Conservation (phyloP, 1,140 invertebrate genomes). For the Drosophila subobscura region DNA sequence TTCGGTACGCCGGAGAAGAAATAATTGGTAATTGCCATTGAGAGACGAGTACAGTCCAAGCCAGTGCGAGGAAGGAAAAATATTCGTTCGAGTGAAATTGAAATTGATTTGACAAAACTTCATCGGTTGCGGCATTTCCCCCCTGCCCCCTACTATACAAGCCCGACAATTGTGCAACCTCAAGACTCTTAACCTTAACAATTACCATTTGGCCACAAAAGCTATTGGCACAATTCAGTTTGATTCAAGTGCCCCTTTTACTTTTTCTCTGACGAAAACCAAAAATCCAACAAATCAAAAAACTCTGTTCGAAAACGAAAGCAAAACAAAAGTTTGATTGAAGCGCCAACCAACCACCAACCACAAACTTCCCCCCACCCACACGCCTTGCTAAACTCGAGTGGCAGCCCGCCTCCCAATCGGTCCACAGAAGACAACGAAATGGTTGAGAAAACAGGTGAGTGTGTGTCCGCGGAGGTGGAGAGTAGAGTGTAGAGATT, state of each 20-base stretch:
- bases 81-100: conserved; percentile 23
- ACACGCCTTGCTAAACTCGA: conserved; percentile 61
- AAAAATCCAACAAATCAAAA: conserved; percentile 18
- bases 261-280: conserved; percentile 58
- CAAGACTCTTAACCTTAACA: conserved; percentile 78
- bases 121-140: background rate
- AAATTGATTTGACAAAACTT: conserved; percentile 5
- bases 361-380: conserved; percentile 5
- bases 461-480: conserved; percentile 29
- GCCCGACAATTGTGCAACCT: conserved; percentile 65
- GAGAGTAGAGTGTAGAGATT: conserved; percentile 21
- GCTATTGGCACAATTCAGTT: conserved; percentile 65
- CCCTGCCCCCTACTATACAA: background rate
- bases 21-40: conserved; percentile 2
- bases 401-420: conserved; percentile 42
- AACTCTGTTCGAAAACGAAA: conserved; percentile 49
- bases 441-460: conserved; percentile 81
- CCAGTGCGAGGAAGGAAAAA: conserved; percentile 18
- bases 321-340: conserved; percentile 34
- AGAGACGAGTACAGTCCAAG: background rate
- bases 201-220: conserved; percentile 71
- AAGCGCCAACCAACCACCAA: background rate
- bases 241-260: conserved; percentile 59
- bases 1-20: conserved; percentile 9
- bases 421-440: conserved; percentile 36